These are phyloP conservation scores for Chelmon rostratus DNA, from an alignment of 2,797 vertebrate genomes.

Conservation along the genomic window DNA sequence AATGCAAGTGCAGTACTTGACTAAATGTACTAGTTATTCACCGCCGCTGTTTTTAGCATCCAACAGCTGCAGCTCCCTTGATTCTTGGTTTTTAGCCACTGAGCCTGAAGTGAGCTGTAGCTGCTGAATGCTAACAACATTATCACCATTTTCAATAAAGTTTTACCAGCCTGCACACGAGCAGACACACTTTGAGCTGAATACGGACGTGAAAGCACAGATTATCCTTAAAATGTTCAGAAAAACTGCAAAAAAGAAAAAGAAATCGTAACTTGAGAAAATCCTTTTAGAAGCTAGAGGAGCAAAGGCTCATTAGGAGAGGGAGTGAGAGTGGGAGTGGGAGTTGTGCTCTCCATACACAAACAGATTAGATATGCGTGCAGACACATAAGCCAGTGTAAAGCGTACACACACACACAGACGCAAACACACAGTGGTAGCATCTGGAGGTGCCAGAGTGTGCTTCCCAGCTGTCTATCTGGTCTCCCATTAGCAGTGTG, in stretches of 20 bases:
- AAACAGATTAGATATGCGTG: conserved; percentile 45
- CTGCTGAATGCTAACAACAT: background rate
- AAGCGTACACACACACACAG: conserved; percentile 27
- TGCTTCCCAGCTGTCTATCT: conserved; percentile 75
- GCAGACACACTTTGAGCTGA: background rate
- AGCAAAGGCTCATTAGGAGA: conserved; percentile 11
- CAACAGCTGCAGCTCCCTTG: background rate
- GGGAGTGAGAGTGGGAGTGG: background rate
- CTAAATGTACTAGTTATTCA: too few species aligned
- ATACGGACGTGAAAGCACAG: background rate
- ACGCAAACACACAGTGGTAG: conserved; percentile 55
- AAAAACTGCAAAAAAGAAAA: conserved; percentile 10
- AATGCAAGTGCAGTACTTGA: too few species aligned
- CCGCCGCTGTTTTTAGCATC: background rate
- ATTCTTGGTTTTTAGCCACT: too few species aligned
- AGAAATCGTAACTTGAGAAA: conserved; percentile 11
- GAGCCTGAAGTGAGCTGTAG: too few species aligned
- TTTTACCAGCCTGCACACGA: background rate
- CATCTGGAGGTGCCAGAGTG: conserved; percentile 72
- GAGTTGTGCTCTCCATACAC: conserved; percentile 12
- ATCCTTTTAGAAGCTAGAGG: background rate
- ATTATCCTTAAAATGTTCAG: background rate
- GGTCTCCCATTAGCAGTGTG: conserved; percentile 68
- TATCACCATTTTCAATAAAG: background rate
- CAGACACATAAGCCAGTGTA: conserved; percentile 29